phyloP scores from a whole-genome alignment of 2,888 invertebrate genomes.

The Gymnoscelis rufifasciata region DNA sequence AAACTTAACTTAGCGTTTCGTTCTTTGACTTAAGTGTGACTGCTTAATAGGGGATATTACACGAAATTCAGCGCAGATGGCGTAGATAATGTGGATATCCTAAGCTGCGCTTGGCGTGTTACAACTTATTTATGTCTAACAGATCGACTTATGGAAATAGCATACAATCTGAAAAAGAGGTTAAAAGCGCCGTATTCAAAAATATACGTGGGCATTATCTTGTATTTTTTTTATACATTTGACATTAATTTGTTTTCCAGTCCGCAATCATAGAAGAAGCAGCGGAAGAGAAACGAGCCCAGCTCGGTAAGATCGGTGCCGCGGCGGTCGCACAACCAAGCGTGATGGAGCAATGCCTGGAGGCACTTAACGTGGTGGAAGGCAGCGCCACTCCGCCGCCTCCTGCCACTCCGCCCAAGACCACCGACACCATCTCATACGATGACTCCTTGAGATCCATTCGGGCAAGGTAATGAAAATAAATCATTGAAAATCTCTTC shows the following conservation, averaged over 20 bases:
- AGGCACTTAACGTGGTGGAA: slow-evolving; percentile 64
- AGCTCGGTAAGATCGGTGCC: slow-evolving; percentile 60
- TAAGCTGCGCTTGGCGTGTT: no score
- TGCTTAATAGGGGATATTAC: no score
- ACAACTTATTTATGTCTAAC: no score
- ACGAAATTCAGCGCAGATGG: no score
- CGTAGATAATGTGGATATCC: no score
- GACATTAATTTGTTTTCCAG: slow-evolving; percentile 33
- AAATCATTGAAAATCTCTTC: not conserved
- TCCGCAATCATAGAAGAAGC: slow-evolving; percentile 57
- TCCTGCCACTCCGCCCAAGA: slow-evolving; percentile 56
- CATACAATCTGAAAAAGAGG: no score
- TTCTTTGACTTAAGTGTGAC: no score
- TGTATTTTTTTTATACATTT: no score
- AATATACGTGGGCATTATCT: no score
- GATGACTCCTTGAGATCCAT: slow-evolving; percentile 54
- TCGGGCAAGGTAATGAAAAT: slow-evolving; percentile 44
- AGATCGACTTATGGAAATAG: no score
- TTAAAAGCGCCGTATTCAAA: no score
- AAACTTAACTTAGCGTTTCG: no score
- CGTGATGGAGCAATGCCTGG: slow-evolving; percentile 62
- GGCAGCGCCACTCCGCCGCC: slow-evolving; percentile 56
- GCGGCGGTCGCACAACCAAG: slow-evolving; percentile 62
- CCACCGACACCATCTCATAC: slow-evolving; percentile 61
- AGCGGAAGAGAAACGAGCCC: slow-evolving; percentile 49